Percentiles rank a stretch among this genome's conserved stretches.
These are phyloP conservation scores for Ganaspis sp. DNA, from an alignment of 1,140 invertebrate genomes.

Conservation along the genomic window DNA sequence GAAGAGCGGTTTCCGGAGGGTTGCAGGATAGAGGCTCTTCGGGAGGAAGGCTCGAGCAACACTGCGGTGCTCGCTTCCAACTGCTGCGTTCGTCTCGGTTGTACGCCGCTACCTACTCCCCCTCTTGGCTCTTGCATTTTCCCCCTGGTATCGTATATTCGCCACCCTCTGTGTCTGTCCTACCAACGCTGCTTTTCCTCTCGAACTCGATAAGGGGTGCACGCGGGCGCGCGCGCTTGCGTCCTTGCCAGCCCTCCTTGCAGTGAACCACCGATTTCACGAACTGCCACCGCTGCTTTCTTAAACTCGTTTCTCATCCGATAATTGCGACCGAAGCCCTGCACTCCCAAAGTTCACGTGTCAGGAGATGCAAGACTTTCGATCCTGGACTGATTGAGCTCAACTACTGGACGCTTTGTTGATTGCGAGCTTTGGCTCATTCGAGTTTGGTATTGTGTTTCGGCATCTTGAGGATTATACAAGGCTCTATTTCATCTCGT, in stretches of 20 bases:
- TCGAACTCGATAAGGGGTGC: constrained; percentile 70
- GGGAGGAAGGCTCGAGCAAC: constrained; percentile 66
- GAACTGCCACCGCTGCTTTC: constrained; percentile 59
- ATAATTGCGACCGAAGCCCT: constrained; percentile 49
- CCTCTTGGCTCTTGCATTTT: constrained; percentile 38
- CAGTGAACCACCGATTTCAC: constrained; percentile 62
- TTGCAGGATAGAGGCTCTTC: constrained; percentile 11
- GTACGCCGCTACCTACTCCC: constrained; percentile 48
- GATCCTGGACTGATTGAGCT: constrained; percentile 21
- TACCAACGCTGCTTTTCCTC: constrained; percentile 61
- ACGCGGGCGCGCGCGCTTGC: constrained; percentile 50
- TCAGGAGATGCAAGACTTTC: constrained; percentile 25
- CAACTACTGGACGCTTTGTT: constrained; percentile 10
- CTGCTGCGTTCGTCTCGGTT: constrained; percentile 58
- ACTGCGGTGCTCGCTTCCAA: constrained; percentile 64
- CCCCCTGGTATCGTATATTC: constrained; percentile 31
- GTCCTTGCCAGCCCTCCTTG: constrained; percentile 40
- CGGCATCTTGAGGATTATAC: background rate
- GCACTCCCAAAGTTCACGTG: constrained; percentile 14
- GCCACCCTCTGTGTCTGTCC: constrained; percentile 41
- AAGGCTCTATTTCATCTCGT: constrained; percentile 1
- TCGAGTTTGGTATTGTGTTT: constrained; percentile 3
- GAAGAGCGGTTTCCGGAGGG: constrained; percentile 39
- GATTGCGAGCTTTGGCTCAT: constrained; percentile 4
- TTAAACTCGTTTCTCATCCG: constrained; percentile 62